phyloP scores from a whole-genome alignment of 64 coral and sea anemone species.

The Porites australiensis region DNA sequence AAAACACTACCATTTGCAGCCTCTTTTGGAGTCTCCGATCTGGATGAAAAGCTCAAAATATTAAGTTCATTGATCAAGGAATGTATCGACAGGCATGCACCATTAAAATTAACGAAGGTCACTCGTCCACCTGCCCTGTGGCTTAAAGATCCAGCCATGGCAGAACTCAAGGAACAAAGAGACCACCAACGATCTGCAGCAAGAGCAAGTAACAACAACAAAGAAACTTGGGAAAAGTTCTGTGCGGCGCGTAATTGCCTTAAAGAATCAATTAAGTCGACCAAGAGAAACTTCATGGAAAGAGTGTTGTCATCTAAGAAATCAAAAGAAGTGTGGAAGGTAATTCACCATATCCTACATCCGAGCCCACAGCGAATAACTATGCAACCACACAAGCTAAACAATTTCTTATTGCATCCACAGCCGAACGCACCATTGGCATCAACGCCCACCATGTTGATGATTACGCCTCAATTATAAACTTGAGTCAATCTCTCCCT shows the following conservation, averaged over 20 bases:
- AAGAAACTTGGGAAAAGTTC: conserved; percentile 48
- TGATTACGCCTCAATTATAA: neutral
- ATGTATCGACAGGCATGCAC: conserved; percentile 45
- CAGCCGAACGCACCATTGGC: conserved; percentile 25
- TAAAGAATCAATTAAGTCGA: conserved; percentile 47
- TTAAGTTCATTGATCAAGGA: conserved; percentile 49
- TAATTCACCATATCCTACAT: conserved; percentile 39
- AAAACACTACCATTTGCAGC: conserved; percentile 24
- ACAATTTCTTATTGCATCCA: conserved; percentile 41
- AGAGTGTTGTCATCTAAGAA: conserved; percentile 35
- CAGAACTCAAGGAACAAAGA: conserved; percentile 46
- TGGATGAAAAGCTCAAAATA: conserved; percentile 40
- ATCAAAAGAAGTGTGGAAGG: conserved; percentile 50
- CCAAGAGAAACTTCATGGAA: conserved; percentile 31
- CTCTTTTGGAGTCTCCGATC: conserved; percentile 39
- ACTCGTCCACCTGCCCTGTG: conserved; percentile 46
- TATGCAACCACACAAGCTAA: conserved; percentile 44
- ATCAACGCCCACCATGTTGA: neutral
- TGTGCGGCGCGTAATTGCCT: conserved; percentile 30
- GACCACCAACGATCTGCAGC: conserved; percentile 42
- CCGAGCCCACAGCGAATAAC: conserved; percentile 43
- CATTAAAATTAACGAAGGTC: conserved; percentile 47
- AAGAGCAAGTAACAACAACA: conserved; percentile 26
- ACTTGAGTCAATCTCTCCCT: neutral
- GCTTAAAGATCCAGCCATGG: conserved; percentile 35